phyloP scores from a whole-genome alignment of 2,888 invertebrate species.

The Phasia obesa region DNA sequence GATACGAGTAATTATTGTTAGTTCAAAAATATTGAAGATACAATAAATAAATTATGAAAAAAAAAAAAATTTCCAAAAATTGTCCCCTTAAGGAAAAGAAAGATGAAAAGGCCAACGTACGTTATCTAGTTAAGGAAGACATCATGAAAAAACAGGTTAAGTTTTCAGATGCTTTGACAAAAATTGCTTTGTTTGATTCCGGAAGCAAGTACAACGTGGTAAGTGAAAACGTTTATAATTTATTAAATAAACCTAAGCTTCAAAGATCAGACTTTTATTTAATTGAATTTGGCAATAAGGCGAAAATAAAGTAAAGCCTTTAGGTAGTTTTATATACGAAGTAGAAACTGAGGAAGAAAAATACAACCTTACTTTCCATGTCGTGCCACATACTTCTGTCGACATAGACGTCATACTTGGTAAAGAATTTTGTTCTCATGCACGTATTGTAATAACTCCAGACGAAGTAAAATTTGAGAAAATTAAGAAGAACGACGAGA shows the following conservation, averaged over 20 bases:
- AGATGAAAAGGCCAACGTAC: constrained; percentile 22
- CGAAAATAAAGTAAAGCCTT: constrained; percentile 47
- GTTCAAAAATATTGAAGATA: too few relatives aligned
- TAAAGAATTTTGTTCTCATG: constrained; percentile 37
- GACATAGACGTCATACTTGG: constrained; percentile 45
- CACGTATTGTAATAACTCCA: constrained; percentile 16
- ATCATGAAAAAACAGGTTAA: constrained; percentile 46
- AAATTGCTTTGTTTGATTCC: constrained; percentile 52
- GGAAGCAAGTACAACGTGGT: constrained; percentile 59
- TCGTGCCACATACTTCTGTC: constrained; percentile 17
- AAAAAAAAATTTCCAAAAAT: constrained; percentile 48
- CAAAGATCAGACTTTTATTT: constrained; percentile 39
- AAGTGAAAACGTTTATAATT: constrained; percentile 45
- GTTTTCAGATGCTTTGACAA: neutral
- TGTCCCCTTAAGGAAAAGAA: constrained; percentile 33
- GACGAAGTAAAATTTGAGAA: constrained; percentile 33
- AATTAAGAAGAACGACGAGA: neutral
- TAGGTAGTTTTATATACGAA: constrained; percentile 40
- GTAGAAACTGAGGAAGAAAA: constrained; percentile 28
- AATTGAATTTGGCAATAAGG: constrained; percentile 43
- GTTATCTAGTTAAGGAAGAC: constrained; percentile 25
- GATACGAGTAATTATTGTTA: too few relatives aligned
- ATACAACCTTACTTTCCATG: constrained; percentile 47
- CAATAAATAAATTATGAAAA: constrained; percentile 34
- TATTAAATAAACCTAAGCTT: constrained; percentile 22